These are phyloP conservation scores for Dermatemys mawii DNA, from an alignment of 2,113 vertebrate species.

Conservation along the genomic window DNA sequence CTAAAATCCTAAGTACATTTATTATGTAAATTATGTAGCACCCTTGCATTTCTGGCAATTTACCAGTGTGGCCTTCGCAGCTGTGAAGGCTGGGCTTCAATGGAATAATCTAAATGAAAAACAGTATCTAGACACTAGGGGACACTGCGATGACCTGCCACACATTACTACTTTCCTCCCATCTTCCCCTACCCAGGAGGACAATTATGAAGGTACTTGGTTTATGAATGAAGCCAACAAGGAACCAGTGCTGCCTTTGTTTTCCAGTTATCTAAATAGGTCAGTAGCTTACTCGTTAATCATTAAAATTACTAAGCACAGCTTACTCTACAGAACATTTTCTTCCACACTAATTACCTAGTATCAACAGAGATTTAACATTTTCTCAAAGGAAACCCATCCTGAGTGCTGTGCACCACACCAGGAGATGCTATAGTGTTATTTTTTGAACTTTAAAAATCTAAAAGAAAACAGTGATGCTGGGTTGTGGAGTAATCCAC, in stretches of 20 bases:
- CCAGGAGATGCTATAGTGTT: not conserved
- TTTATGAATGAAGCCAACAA: not conserved
- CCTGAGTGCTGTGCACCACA: not conserved
- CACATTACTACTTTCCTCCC: not conserved
- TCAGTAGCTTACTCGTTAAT: not conserved
- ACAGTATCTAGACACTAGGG: conserved; percentile 6
- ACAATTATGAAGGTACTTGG: not conserved
- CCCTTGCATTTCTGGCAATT: not conserved
- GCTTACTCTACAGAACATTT: not conserved
- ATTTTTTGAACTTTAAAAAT: not conserved
- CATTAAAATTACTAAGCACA: conserved; percentile 15
- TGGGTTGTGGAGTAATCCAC: not conserved
- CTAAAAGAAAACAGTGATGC: not conserved
- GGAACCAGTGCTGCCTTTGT: not conserved
- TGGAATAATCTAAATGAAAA: not conserved
- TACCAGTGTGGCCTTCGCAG: not conserved
- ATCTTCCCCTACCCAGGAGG: not conserved
- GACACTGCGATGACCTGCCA: conserved; percentile 8
- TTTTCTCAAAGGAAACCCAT: conserved; percentile 31
- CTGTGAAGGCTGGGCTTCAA: not conserved
- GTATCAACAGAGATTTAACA: not conserved
- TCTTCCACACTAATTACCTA: conserved; percentile 31
- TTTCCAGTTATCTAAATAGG: not conserved
- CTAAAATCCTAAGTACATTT: not conserved
- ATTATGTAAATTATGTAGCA: not conserved